Percentiles rank a stretch among this genome's conserved stretches.
These are phyloP conservation scores for Acrossocheilus wenchowensis DNA, from an alignment of 2,797 vertebrate species.

Conservation along the genomic window DNA sequence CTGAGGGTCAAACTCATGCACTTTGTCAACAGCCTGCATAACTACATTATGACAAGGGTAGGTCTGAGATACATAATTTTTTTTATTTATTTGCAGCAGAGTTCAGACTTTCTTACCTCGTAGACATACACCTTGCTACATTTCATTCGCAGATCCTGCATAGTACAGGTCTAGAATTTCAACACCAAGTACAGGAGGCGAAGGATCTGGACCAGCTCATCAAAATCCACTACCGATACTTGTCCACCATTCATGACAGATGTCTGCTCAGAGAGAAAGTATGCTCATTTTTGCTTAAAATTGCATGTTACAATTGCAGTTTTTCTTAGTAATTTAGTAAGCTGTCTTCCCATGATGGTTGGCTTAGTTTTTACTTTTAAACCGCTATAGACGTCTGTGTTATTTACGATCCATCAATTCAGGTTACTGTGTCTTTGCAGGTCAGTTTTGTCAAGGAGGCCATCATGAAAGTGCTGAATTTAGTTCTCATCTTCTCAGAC, in stretches of 20 bases:
- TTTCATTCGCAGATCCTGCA: conserved; percentile 88
- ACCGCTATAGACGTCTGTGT: neutral
- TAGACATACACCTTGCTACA: neutral
- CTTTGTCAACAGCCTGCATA: conserved; percentile 98
- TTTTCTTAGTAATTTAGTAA: neutral
- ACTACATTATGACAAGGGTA: conserved; percentile 98
- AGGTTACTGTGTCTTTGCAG: conserved; percentile 69
- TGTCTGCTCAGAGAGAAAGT: conserved; percentile 97
- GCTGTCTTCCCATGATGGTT: neutral
- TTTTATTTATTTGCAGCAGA: neutral
- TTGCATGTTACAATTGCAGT: too few relatives aligned
- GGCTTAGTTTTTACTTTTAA: conserved; percentile 14
- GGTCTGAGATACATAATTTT: conserved; percentile 50
- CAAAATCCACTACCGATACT: conserved; percentile 96
- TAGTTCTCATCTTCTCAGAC: conserved; percentile 96
- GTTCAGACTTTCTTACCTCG: neutral
- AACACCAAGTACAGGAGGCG: conserved; percentile 97
- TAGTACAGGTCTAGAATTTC: conserved; percentile 97
- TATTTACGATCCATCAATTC: neutral
- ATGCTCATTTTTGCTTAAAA: conserved; percentile 1
- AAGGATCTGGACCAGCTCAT: conserved; percentile 98
- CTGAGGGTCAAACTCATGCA: conserved; percentile 98
- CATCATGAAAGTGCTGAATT: conserved; percentile 97
- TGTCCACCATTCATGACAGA: conserved; percentile 97
- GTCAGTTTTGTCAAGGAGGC: conserved; percentile 98